These are phyloP conservation scores for Paraescarpia echinospica DNA, from an alignment of 1,140 invertebrate species.

Conservation along the genomic window DNA sequence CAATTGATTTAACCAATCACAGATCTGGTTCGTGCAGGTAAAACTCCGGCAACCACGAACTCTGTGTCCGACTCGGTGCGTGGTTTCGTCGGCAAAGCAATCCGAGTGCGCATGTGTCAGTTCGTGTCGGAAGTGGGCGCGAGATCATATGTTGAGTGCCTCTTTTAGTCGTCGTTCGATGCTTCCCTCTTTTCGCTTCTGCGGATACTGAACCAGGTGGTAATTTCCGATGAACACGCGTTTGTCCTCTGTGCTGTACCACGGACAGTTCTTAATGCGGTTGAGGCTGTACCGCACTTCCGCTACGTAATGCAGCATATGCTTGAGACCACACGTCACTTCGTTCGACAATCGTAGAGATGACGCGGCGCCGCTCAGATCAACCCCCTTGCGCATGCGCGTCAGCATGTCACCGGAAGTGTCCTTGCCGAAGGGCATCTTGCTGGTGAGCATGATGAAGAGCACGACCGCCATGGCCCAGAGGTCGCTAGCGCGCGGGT, in stretches of 20 bases:
- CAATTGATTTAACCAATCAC: not conserved
- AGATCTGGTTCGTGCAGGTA: not conserved
- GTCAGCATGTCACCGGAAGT: conserved; percentile 34
- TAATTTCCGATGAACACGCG: conserved; percentile 43
- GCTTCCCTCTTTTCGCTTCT: conserved; percentile 32
- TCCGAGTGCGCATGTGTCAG: not conserved
- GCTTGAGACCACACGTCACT: conserved; percentile 35
- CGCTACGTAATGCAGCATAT: conserved; percentile 39
- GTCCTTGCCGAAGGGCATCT: conserved; percentile 40
- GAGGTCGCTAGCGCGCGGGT: conserved; percentile 40
- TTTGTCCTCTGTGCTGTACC: conserved; percentile 33
- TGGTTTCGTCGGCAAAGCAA: not conserved
- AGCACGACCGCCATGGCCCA: conserved; percentile 44
- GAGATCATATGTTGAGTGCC: not conserved
- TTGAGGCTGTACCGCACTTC: conserved; percentile 36
- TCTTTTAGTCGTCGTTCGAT: not conserved
- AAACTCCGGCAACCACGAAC: not conserved
- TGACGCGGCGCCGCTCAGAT: conserved; percentile 24
- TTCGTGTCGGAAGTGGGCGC: not conserved
- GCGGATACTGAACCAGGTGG: conserved; percentile 41
- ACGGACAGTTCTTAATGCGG: conserved; percentile 34
- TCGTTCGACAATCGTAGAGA: conserved; percentile 30
- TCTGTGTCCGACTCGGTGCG: not conserved
- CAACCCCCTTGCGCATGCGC: conserved; percentile 31
- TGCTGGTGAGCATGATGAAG: conserved; percentile 43